Evolutionary conservation across 2,888 invertebrate species (phyloP), one percentile per base, ranked within the genome.

Genomic region (Loripinus fragilis): DNA sequence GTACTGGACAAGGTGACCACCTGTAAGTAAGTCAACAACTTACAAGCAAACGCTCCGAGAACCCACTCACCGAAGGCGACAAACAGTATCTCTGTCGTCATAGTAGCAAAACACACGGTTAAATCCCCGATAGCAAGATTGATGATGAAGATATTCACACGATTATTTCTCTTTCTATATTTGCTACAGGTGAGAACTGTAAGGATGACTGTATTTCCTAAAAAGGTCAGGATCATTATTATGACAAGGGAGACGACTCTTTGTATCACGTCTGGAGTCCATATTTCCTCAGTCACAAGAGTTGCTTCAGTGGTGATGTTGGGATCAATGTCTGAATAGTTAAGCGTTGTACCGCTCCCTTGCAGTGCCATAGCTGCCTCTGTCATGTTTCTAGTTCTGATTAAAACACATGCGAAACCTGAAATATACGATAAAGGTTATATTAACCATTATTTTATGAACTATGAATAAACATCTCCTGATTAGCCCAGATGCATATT

Each of bases 141-240:
- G 35, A 94, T 90, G 74, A 94, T 94, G 87, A 94, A 94, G 64
- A 94, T 92, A 82, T 94, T 94, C n/a, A 94, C 94, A 25, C 94
- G 87, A 78, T 91, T 92, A 71, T 92, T 90, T 33, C 93, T 86
- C 64, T 91, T 91, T 66, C 93, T 85, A 74, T 91, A 91, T 69
- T 88, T 90, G 71, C 92, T 93, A 76, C 93, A 92, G 17, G 91
- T 90, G 17, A 94, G 89, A 48, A 94, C 91, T 3, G 91, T 86
- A n/a, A 94, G 91, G 60, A 94, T 94, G 28, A 91, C 88, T 5
- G 89, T 90, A 83, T 94, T 94, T 5, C 94, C 94, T 25, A 93
- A 82, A 17, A 94, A 84, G 7, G 93, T 90, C 23, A 93, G 77
- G 12, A 91, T 76, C 93, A 94, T 94, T 41, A 94, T 91, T 45